phyloP scores from a whole-genome alignment of 2,888 invertebrate genomes.

The Mesoligia furuncula region DNA sequence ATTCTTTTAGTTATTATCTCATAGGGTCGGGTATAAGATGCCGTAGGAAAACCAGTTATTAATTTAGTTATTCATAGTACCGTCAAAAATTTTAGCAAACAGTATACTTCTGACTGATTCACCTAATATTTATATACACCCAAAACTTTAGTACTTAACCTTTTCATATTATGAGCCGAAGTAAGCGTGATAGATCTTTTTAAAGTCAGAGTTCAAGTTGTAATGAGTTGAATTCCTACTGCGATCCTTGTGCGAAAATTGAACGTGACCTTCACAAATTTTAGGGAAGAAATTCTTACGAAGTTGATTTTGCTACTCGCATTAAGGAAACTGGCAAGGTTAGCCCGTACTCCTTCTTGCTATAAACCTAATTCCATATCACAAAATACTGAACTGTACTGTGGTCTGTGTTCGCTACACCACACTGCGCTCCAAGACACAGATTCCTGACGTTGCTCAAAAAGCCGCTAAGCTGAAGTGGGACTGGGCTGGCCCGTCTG shows the following conservation, averaged over 20 bases:
- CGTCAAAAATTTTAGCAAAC: not conserved
- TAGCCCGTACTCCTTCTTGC: not conserved
- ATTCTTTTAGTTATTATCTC: no score
- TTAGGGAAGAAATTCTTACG: not conserved
- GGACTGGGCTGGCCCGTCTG: no score
- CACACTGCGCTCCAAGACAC: no score
- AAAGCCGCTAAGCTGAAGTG: no score
- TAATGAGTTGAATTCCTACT: not conserved
- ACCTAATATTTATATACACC: not conserved
- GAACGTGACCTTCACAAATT: not conserved
- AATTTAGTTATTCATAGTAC: not conserved
- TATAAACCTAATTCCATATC: not conserved
- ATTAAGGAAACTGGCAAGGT: not conserved
- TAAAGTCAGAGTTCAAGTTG: not conserved
- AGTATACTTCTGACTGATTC: not conserved
- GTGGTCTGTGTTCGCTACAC: no score
- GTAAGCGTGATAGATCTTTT: not conserved
- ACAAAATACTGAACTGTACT: not conserved
- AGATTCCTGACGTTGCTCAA: no score
- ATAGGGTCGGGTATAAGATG: not conserved
- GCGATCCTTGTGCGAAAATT: not conserved
- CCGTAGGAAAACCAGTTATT: no score
- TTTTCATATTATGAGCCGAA: not conserved
- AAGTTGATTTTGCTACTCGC: not conserved
- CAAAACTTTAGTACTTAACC: not conserved